Evolutionary conservation across 1,140 invertebrate species (phyloP), one percentile per base, ranked within the genome.

Genomic region (Elymnias hypermnestra): DNA sequence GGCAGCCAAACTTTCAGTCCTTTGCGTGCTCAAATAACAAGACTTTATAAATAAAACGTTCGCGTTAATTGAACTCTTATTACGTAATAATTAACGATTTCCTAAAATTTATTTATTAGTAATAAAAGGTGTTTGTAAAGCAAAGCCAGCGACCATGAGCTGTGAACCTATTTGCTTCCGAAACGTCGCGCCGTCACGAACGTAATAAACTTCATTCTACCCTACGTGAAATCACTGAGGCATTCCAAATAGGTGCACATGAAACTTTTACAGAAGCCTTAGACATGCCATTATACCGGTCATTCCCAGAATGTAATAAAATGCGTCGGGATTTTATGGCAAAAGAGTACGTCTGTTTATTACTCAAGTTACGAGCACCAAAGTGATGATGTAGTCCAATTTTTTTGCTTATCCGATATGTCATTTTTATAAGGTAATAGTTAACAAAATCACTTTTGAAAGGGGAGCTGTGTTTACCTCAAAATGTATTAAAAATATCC

Each of bases 301-400:
- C 67, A 65, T 77, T 75, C 65, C 56, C 41, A 42, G 49, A 57
- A 67, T 37, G 61, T 53, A 72, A 71, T 72, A 76, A 73, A 69
- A 60, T 52, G 36, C 55, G 57, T 48, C 50, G 55, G 59, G 60
- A 73, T 75, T 76, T 79, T 73, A 33, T 33, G 29, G 29, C 29
- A 15, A 74, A 58, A 69, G 64, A 59, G 58, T 37, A 36, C 31
- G 43, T 26, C 33, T 58, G 53, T 76, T 76, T 74, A 71, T 74
- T 58, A 52, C 49, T 45, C 33, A 21, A 63, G 72, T 77, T 72
- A 74, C 63, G 42, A 46, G 40, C 39, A 37, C 42, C 47, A 46
- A 65, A 61, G 45, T 55, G 45, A 53, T 42, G 42, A 51, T 29
- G 47, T 39, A 31, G 21, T 35, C 13, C 18, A 38, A 31, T 51